Base-by-base conservation (phyloP, 2,888 invertebrate genomes). In the Bellardia pandia region DNA sequence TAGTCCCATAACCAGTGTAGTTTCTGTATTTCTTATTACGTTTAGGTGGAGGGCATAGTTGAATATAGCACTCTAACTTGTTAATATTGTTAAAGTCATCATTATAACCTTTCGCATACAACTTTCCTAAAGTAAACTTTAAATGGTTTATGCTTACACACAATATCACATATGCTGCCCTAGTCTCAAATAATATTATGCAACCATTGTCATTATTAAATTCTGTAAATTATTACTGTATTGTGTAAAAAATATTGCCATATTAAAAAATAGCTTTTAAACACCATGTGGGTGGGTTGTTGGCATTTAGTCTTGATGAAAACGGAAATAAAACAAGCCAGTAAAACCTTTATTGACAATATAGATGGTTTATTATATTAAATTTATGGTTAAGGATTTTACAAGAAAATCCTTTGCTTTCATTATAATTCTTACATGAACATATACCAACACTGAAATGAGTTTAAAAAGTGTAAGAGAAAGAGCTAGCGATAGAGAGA, bases 321-420 rank as follows among this genome's bases (percentile, higher is more conserved):
- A 13, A 3, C 51, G 40, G 16, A 64, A 16, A 53, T 16, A 68
- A 75, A 40, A 48, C 11, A 64, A 45, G 16, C n/a, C 42, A 71
- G 53, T 76, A 71, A 76, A 80, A 75, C 30, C 30, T 75, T 80
- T 85, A 76, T 80, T 71, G 71, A 80, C 62, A 64, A 40, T 58
- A 71, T 62, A 23, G 68, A 85, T 71, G 58, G 23, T 60, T 85
- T 56, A 58, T 79, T 51, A 58, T 81, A 77, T 60, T 72, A 60
- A 81, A 81, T 85, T 85, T 81, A 77, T 51, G 80, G 37, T 58
- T 80, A 23, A 56, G 45, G 74, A 77, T n/a, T 74, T 77, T 62
- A 37, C 58, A 16, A 45, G 76, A 42, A 56, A 75, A 62, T 56
- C 33, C 56, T 64, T 69, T 62, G 53, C 14, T 62, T 42, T 9